A percentile compares a stretch with the other conserved stretches of the same genome.
phyloP scores from a whole-genome alignment of 2,888 invertebrate species.

The Cenopis cana region DNA sequence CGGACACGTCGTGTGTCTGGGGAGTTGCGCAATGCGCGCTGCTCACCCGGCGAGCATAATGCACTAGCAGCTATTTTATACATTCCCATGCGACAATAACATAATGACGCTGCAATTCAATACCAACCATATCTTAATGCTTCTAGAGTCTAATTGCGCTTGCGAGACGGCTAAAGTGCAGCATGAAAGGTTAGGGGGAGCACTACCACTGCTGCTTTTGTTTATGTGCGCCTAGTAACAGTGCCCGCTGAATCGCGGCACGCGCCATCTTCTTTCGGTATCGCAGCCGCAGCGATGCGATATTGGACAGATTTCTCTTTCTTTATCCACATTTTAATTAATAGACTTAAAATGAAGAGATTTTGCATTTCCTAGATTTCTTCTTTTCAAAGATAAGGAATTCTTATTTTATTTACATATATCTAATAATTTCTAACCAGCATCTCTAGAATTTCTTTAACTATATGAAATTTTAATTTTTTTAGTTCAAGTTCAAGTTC shows the following conservation, averaged over 20 bases:
- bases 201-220: conserved; percentile 46
- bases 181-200: conserved; percentile 43
- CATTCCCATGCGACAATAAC: conserved; percentile 62
- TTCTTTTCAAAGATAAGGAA: too few species aligned
- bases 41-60: conserved; percentile 74
- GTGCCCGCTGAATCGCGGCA: conserved; percentile 78
- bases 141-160: conserved; percentile 45
- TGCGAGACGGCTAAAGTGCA: conserved; percentile 28
- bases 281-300: conserved; percentile 43
- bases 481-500: too few species aligned
- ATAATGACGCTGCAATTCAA: conserved; percentile 47
- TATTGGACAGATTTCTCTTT: background rate
- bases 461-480: too few species aligned
- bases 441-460: too few species aligned
- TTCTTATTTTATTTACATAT: too few species aligned
- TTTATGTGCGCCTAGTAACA: conserved; percentile 68
- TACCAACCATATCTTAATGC: conserved; percentile 45
- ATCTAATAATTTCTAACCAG: too few species aligned
- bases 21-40: conserved; percentile 85
- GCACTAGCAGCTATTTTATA: conserved; percentile 56
- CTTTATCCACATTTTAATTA: background rate
- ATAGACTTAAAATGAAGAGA: background rate
- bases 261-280: conserved; percentile 74
- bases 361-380: too few species aligned
- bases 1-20: conserved; percentile 76